Percentiles rank a stretch among this genome's conserved stretches.
These are phyloP conservation scores for Ceratothoa steindachneri DNA, from an alignment of 2,888 invertebrate species.

Conservation along the genomic window DNA sequence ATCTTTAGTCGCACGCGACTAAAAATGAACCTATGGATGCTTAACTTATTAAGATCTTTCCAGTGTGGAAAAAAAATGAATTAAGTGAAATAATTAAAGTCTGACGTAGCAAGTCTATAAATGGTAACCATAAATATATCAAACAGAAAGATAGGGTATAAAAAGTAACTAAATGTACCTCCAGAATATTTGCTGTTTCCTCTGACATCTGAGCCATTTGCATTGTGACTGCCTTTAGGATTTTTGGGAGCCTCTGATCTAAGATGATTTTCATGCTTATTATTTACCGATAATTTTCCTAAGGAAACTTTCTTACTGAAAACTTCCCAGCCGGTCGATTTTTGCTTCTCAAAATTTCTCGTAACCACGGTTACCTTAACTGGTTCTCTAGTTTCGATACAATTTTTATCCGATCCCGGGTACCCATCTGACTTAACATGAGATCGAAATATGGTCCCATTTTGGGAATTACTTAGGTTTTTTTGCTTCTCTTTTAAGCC, in stretches of 20 bases:
- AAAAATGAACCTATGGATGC: too few relatives aligned
- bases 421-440: background rate
- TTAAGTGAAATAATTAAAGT: too few relatives aligned
- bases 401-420: background rate
- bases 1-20: too few relatives aligned
- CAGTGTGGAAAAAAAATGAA: too few relatives aligned
- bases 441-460: background rate
- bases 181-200: too few relatives aligned
- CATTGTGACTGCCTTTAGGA: too few relatives aligned
- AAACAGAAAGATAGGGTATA: too few relatives aligned
- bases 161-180: too few relatives aligned
- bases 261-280: background rate
- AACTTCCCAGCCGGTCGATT: background rate
- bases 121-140: too few relatives aligned
- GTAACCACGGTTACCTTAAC: constrained; percentile 5
- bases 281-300: background rate
- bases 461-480: background rate
- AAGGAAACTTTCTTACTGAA: background rate
- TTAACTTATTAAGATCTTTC: too few relatives aligned
- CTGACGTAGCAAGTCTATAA: too few relatives aligned
- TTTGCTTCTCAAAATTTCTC: constrained; percentile 5
- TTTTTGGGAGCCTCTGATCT: too few relatives aligned
- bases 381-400: background rate
- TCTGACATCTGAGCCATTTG: background rate
- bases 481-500: background rate